These are phyloP conservation scores for Pyrrhosoma nymphula DNA, from an alignment of 2,888 invertebrate genomes.

Conservation along the genomic window DNA sequence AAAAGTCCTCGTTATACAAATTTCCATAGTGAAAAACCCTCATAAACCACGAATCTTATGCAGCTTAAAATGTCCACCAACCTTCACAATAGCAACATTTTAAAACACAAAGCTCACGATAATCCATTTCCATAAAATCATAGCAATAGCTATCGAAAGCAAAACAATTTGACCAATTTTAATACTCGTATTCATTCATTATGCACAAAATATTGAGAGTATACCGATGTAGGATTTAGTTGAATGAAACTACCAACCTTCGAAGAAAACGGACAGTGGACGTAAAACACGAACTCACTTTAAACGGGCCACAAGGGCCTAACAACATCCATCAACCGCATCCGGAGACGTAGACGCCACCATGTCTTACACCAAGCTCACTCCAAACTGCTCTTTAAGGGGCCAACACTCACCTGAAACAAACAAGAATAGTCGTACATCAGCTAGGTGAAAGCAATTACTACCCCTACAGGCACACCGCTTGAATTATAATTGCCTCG, in stretches of 20 bases:
- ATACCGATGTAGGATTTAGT: neutral
- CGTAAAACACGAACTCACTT: neutral
- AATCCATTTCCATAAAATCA: no score
- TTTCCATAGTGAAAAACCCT: no score
- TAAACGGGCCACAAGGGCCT: neutral
- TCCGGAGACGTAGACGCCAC: neutral
- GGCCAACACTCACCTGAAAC: constrained; percentile 48
- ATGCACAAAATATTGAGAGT: no score
- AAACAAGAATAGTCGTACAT: neutral
- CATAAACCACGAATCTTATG: no score
- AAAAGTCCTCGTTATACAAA: no score
- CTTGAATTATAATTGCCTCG: constrained; percentile 8
- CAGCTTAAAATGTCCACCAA: no score
- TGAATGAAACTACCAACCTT: neutral
- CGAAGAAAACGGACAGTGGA: neutral
- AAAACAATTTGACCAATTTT: no score
- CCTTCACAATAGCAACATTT: no score
- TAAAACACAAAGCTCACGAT: no score
- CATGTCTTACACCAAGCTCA: neutral
- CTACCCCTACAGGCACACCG: neutral
- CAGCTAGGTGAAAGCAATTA: constrained; percentile 6
- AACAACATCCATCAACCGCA: neutral
- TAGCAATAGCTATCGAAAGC: no score
- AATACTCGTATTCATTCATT: no score
- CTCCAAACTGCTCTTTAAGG: neutral